Evolutionary conservation across 2,113 vertebrate genomes (phyloP).

Genomic region (Leptobrachium leishanense): DNA sequence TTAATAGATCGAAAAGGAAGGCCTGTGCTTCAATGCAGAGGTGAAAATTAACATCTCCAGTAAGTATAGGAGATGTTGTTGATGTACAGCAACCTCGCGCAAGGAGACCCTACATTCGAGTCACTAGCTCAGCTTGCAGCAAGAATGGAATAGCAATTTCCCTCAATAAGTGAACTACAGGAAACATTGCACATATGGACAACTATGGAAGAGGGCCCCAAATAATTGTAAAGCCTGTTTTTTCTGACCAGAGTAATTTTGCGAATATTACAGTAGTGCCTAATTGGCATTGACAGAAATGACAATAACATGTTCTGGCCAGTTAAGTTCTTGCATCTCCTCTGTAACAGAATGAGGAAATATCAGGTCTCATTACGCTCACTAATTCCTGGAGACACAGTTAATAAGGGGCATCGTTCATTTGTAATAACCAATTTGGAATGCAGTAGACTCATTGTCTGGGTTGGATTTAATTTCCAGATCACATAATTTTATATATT

Average conservation of each 20-base stretch:
- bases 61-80: too few species aligned
- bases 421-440: conserved; percentile 44
- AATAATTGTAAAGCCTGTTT: conserved; percentile 3
- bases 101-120: too few species aligned
- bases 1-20: too few species aligned
- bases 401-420: conserved; percentile 37
- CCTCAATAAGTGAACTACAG: too few species aligned
- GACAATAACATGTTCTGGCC: conserved; percentile 49
- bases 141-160: too few species aligned
- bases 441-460: conserved; percentile 22
- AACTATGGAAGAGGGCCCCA: background rate
- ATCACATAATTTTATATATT: background rate
- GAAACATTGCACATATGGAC: too few species aligned
- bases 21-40: too few species aligned
- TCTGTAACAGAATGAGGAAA: conserved; percentile 36
- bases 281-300: conserved; percentile 49
- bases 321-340: conserved; percentile 33
- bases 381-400: conserved; percentile 44
- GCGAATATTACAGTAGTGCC: conserved; percentile 30
- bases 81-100: too few species aligned
- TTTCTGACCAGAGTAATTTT: conserved; percentile 28
- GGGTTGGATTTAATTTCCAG: conserved; percentile 34
- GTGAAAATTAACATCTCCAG: too few species aligned
- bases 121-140: too few species aligned
- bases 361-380: conserved; percentile 42